Percentiles rank a stretch among this genome's conserved stretches.
phyloP scores from a whole-genome alignment of 2,113 vertebrate species.

The Sterna hirundo region DNA sequence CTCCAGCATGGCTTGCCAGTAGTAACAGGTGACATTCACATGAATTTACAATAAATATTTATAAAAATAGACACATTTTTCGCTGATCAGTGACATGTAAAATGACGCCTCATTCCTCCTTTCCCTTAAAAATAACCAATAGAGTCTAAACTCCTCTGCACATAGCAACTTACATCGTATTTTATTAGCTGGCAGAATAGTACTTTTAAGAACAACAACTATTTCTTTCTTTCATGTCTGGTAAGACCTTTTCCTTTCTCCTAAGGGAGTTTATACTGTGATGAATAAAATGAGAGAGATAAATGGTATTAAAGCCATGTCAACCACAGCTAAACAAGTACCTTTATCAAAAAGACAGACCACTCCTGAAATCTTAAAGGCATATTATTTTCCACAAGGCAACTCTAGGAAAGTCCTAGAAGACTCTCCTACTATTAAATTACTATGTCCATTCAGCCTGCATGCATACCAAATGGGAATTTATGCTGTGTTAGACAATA shows the following conservation, averaged over 20 bases:
- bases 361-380: slow-evolving; percentile 7
- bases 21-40: background rate
- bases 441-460: background rate
- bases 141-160: background rate
- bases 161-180: background rate
- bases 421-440: slow-evolving; percentile 34
- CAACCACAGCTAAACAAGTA: slow-evolving; percentile 27
- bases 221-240: background rate
- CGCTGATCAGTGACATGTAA: background rate
- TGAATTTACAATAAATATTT: slow-evolving; percentile 2
- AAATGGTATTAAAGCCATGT: background rate
- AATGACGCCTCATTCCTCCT: background rate
- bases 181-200: background rate
- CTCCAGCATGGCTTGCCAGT: background rate
- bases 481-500: slow-evolving; percentile 45
- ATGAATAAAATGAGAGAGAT: slow-evolving; percentile 27
- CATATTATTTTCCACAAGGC: background rate
- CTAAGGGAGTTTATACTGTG: background rate
- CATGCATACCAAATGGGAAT: slow-evolving; percentile 24
- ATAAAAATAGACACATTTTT: slow-evolving; percentile 1
- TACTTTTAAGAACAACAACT: background rate
- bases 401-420: slow-evolving; percentile 2
- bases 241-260: background rate
- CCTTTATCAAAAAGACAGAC: slow-evolving; percentile 36
- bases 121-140: background rate